Percentiles rank a stretch among this genome's conserved stretches.
These are phyloP conservation scores for Halichondria panicea DNA, from an alignment of 37 sponge, comb jelly and placozoan species.

Conservation along the genomic window DNA sequence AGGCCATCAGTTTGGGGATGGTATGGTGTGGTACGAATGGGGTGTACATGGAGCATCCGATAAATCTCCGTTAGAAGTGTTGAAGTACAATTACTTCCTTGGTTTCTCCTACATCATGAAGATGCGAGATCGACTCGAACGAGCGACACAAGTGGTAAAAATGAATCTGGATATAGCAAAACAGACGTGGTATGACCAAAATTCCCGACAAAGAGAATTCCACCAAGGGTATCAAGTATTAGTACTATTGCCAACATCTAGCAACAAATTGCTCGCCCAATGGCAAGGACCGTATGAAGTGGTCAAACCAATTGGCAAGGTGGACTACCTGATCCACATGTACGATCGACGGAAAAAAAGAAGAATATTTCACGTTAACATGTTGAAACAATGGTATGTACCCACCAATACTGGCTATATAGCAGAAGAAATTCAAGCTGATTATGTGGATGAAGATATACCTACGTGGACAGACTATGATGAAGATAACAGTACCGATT, in stretches of 20 bases:
- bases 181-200: constrained; percentile 37
- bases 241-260: constrained; percentile 22
- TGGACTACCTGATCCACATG: constrained; percentile 39
- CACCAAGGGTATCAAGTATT: constrained; percentile 25
- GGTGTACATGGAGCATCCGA: too few species aligned
- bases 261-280: constrained; percentile 23
- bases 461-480: too few species aligned
- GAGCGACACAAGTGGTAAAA: constrained; percentile 14
- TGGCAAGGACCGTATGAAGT: constrained; percentile 48
- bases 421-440: too few species aligned
- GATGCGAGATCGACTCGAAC: constrained; percentile 12
- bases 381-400: too few species aligned
- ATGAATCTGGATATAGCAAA: constrained; percentile 35
- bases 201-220: constrained; percentile 17
- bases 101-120: constrained; percentile 28
- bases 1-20: too few species aligned
- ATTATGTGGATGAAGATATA: too few species aligned
- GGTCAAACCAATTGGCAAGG: constrained; percentile 13
- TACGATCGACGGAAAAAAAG: constrained; percentile 21
- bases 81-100: too few species aligned
- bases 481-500: too few species aligned
- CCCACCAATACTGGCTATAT: too few species aligned
- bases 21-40: too few species aligned
- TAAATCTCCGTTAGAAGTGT: too few species aligned
- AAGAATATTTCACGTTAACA: constrained; percentile 47